A percentile compares a stretch with the other conserved stretches of the same genome.
phyloP scores from a whole-genome alignment of 30 jellyfish, hydroid and myxozoan species.

The Hydra vulgaris region DNA sequence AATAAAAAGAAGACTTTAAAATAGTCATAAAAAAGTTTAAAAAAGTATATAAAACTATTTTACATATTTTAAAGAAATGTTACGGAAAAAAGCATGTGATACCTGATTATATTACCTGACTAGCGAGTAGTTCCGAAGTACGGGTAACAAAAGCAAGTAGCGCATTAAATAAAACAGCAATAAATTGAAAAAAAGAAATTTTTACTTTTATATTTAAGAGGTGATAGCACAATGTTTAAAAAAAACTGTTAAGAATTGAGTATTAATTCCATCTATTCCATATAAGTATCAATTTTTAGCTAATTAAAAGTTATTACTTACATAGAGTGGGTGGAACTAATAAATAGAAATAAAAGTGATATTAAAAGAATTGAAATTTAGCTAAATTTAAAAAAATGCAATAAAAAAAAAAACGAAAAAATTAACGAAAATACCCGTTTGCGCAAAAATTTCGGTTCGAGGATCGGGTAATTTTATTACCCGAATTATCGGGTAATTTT shows the following conservation, averaged over 20 bases:
- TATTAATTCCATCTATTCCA: too few species aligned
- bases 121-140: not conserved
- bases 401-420: too few species aligned
- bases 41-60: not conserved
- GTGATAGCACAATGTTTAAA: not conserved
- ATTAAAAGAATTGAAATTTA: too few species aligned
- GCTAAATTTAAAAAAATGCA: too few species aligned
- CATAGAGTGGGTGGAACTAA: too few species aligned
- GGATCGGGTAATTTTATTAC: not conserved
- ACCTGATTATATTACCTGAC: not conserved
- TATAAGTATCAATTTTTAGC: too few species aligned
- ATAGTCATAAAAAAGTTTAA: not conserved
- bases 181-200: not conserved
- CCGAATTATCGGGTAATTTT: not conserved
- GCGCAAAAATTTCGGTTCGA: not conserved
- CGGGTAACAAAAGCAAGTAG: not conserved
- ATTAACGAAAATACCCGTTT: not conserved
- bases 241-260: too few species aligned
- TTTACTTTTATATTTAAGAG: not conserved
- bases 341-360: too few species aligned
- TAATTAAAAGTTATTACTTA: too few species aligned
- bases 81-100: not conserved
- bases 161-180: not conserved
- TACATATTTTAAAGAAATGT: not conserved
- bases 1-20: not conserved